Evolutionary conservation across 2,113 vertebrate species (phyloP).

Genomic region (Gyps fulvus): DNA sequence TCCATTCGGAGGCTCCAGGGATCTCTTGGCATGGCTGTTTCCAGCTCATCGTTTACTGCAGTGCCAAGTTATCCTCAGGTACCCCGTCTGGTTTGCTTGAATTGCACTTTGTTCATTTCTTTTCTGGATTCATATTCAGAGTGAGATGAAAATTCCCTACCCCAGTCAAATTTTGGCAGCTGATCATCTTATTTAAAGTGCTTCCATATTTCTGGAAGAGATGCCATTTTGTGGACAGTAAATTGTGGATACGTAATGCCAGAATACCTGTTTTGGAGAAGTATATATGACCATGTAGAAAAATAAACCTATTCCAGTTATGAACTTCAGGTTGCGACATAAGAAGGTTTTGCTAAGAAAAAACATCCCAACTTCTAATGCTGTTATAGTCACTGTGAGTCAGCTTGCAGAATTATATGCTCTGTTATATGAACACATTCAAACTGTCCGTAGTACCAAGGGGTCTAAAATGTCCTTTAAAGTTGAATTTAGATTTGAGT

Average conservation of each 20-base stretch:
- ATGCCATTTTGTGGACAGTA: neutral
- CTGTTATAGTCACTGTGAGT: neutral
- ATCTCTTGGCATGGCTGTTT: neutral
- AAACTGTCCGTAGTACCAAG: neutral
- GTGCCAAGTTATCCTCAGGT: neutral
- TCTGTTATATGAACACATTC: neutral
- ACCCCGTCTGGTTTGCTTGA: neutral
- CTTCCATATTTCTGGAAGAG: neutral
- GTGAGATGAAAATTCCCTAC: neutral
- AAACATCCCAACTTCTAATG: neutral
- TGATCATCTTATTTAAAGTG: neutral
- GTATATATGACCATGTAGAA: neutral
- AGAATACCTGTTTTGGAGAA: neutral
- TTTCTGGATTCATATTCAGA: neutral
- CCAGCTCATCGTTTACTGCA: neutral
- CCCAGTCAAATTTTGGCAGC: neutral
- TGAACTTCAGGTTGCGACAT: neutral
- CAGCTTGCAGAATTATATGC: neutral
- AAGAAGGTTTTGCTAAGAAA: neutral
- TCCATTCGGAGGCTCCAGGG: neutral
- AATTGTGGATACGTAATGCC: neutral
- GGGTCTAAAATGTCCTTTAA: neutral
- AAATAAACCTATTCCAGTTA: neutral
- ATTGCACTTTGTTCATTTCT: neutral
- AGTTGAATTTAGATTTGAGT: neutral